Evolutionary conservation across 2,888 invertebrate genomes (phyloP).

Genomic region (Stenolophus ochropezus): DNA sequence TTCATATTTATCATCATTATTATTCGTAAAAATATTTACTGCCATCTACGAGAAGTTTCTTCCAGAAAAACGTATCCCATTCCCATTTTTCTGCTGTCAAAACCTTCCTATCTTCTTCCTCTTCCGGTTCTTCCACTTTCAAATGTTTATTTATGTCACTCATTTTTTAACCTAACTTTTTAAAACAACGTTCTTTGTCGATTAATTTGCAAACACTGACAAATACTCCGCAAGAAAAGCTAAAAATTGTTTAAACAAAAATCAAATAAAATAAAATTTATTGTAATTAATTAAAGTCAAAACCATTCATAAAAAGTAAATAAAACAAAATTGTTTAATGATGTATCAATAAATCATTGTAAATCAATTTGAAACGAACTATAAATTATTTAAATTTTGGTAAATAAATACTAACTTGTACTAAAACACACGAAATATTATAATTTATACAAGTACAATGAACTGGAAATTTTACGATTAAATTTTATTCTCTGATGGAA

Average conservation of each 20-base stretch:
- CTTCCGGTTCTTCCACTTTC: constrained; percentile 43
- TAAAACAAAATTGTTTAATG: constrained; percentile 44
- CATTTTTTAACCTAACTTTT: neutral
- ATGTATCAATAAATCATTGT: constrained; percentile 38
- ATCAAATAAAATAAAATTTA: constrained; percentile 39
- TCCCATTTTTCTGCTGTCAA: constrained; percentile 44
- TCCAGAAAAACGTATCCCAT: constrained; percentile 51
- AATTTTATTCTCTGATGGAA: too few species aligned
- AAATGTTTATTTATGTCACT: neutral
- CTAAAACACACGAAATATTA: too few species aligned
- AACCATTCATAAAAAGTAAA: constrained; percentile 43
- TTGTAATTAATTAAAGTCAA: constrained; percentile 40
- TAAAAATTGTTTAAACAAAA: constrained; percentile 18
- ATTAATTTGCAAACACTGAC: neutral
- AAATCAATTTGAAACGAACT: constrained; percentile 30
- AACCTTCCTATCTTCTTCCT: constrained; percentile 6
- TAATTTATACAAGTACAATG: too few species aligned
- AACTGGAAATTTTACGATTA: too few species aligned
- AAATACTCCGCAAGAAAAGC: neutral
- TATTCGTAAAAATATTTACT: too few species aligned
- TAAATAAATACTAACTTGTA: constrained; percentile 14
- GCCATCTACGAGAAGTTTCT: neutral
- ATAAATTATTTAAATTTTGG: constrained; percentile 36
- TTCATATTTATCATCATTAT: too few species aligned
- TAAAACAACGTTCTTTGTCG: neutral